Base-by-base conservation (phyloP, 2,797 vertebrate species). In the Lepilemur ruficaudatus region DNA sequence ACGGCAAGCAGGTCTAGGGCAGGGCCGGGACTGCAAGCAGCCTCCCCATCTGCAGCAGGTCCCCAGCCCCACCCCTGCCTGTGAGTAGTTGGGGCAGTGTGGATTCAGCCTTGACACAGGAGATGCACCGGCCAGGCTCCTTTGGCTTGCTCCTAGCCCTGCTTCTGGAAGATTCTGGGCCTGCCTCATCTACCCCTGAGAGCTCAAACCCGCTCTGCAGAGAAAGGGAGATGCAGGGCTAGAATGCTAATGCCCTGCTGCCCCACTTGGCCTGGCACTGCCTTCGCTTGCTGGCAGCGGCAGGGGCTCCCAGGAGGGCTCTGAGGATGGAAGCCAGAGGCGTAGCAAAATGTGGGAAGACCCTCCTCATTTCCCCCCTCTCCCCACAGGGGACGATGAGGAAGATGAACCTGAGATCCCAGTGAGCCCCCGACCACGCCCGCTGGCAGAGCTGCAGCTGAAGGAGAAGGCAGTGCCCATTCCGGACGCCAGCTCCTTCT, bases 391-490 rank as follows among this genome's bases (percentile, higher is more conserved):
- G 96, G 99, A 99, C 0, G 99, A 99, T 25, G 99, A 99, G 76
- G 99, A 99, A 98, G 99, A 99, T n/a, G 99, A 99, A 94, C 99
- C 99, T 28, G 99, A 99, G 95, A 99, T 99, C 93, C 99, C 99
- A 0, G 96, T 99, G 93, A 99, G 99, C 96, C 99, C 99, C 91
- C 99, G 99, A 0, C 99, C 99, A 7, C 99, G 99, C 52, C 99
- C 99, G 0, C 99, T 99, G 96, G 99, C 99, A 0, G 99, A 99
- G 98, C 98, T 99, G 38, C 99, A 99, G 98, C 98, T 99, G 89
- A 99, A 99, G 89, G 99, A 99, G 97, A 99, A 99, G 91, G 99
- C 99, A 0, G 99, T 99, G 57, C 99, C 99, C 1, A 99, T 99
- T 98, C 99, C 99, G 1, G 99, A 99, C 89, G 99, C 99, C 97